Evolutionary conservation across 2,797 vertebrate genomes (phyloP).

Genomic region (Okamejei kenojei): DNA sequence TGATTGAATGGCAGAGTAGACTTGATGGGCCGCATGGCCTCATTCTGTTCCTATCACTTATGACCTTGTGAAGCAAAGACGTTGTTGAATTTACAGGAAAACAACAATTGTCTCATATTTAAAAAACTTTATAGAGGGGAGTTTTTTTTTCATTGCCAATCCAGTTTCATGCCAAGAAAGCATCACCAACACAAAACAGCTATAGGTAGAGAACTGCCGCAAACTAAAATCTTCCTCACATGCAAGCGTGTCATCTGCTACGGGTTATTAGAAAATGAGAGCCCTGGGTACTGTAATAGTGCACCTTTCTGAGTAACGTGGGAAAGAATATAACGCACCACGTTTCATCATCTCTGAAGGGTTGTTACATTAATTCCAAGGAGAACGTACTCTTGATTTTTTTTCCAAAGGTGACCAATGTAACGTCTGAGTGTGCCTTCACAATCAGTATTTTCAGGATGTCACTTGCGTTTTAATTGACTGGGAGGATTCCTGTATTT

Average conservation of each 20-base stretch:
- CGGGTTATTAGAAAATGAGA: background rate
- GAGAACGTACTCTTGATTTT: background rate
- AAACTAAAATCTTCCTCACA: background rate
- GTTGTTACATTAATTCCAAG: background rate
- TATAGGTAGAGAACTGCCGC: background rate
- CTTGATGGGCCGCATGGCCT: too few relatives aligned
- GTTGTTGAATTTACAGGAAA: background rate
- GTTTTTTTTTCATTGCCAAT: background rate
- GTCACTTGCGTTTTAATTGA: background rate
- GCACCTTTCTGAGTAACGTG: constrained; percentile 9
- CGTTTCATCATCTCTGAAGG: background rate
- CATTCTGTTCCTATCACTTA: too few relatives aligned
- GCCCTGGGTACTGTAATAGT: background rate
- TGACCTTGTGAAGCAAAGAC: background rate
- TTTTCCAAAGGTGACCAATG: background rate
- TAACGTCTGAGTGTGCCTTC: background rate
- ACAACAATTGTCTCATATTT: background rate
- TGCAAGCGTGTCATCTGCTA: background rate
- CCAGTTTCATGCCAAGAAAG: background rate
- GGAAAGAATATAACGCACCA: background rate
- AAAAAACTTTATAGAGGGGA: background rate
- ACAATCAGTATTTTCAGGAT: background rate
- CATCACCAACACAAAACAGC: constrained; percentile 17
- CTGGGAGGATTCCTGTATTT: background rate
- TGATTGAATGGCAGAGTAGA: too few relatives aligned